phyloP scores from a whole-genome alignment of 2,888 invertebrate genomes.

The Rhagophthalmus giganteus region DNA sequence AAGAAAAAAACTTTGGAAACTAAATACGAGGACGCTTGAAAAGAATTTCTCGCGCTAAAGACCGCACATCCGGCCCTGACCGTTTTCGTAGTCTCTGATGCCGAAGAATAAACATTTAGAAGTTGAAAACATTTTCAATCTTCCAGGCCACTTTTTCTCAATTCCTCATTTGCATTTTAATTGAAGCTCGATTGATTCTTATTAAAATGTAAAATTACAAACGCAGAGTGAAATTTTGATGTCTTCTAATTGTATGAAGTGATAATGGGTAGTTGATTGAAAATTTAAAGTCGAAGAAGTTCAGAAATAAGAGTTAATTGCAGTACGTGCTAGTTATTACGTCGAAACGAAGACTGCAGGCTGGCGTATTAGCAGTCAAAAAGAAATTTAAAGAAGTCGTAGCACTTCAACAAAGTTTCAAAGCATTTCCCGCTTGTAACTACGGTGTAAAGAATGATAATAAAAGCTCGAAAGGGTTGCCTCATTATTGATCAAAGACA shows the following conservation, averaged over 20 bases:
- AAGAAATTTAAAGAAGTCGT: constrained; percentile 4
- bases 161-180: constrained; percentile 38
- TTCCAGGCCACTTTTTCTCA: constrained; percentile 27
- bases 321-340: too few relatives aligned
- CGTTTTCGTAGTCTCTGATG: background rate
- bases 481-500: constrained; percentile 32
- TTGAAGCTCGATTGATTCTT: constrained; percentile 40
- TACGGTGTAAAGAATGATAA: constrained; percentile 26
- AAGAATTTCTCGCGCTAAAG: too few relatives aligned
- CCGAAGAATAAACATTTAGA: constrained; percentile 6
- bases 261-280: constrained; percentile 31
- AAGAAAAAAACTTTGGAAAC: too few relatives aligned
- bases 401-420: constrained; percentile 13
- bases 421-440: constrained; percentile 21
- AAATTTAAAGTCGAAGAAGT: constrained; percentile 26
- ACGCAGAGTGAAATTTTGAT: constrained; percentile 27
- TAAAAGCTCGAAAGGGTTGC: constrained; percentile 30
- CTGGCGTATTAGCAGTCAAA: constrained; percentile 6
- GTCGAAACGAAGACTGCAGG: background rate
- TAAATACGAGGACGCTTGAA: too few relatives aligned
- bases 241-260: constrained; percentile 27
- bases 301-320: constrained; percentile 25
- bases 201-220: constrained; percentile 33
- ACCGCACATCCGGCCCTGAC: constrained; percentile 1
- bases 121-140: constrained; percentile 28